Conservation (phyloP, 1,140 invertebrate species). For the Ganaspis sp. region DNA sequence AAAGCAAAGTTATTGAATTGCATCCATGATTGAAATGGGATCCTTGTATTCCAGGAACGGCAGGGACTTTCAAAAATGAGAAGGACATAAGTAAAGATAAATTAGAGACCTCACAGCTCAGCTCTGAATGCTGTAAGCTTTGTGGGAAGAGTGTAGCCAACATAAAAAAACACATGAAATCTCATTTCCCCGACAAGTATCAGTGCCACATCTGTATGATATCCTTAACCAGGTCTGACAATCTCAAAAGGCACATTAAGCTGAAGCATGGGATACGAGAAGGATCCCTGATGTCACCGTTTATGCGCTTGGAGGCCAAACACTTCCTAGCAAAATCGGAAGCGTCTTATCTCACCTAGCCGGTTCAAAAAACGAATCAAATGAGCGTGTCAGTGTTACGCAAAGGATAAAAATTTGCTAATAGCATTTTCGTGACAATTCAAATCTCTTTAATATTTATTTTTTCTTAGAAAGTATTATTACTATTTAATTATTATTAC, state of each 20-base stretch:
- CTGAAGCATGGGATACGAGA: constrained; percentile 73
- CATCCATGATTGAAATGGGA: constrained; percentile 62
- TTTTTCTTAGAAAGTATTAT: neutral
- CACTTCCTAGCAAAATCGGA: constrained; percentile 72
- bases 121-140: constrained; percentile 71
- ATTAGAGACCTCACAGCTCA: constrained; percentile 66
- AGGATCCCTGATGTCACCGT: constrained; percentile 67
- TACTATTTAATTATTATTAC: too few relatives aligned
- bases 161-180: constrained; percentile 77
- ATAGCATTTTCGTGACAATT: neutral
- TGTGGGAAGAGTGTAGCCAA: constrained; percentile 75
- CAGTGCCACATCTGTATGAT: constrained; percentile 75
- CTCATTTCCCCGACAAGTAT: constrained; percentile 75
- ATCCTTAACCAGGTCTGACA: constrained; percentile 75
- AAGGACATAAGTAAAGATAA: constrained; percentile 75
- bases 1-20: constrained; percentile 56
- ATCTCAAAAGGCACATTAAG: constrained; percentile 76
- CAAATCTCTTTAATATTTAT: neutral
- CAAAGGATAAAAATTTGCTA: neutral
- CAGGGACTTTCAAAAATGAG: constrained; percentile 71
- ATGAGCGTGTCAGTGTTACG: neutral
- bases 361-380: constrained; percentile 14
- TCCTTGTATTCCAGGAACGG: constrained; percentile 75
- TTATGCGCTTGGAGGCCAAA: constrained; percentile 72
- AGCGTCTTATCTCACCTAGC: constrained; percentile 68